Evolutionary conservation across 1,140 invertebrate species (phyloP).

Genomic region (Halictus rubicundus): DNA sequence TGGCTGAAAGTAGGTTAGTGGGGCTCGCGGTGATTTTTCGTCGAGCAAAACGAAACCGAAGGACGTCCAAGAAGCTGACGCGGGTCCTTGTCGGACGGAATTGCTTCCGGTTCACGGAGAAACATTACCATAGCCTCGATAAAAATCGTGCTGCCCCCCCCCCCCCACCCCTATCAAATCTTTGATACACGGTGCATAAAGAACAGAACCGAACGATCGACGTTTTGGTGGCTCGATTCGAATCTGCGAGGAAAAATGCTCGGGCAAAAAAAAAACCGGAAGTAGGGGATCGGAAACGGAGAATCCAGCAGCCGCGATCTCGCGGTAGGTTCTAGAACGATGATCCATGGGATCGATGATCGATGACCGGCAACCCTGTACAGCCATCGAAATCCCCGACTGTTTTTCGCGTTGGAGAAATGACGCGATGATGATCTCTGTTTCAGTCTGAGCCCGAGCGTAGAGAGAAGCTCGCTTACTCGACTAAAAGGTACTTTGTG

Average conservation of each 20-base stretch:
- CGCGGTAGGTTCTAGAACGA: neutral
- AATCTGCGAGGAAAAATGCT: no score
- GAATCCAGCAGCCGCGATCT: neutral
- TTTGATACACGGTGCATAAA: neutral
- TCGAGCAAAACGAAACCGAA: constrained; percentile 6
- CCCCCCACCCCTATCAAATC: no score
- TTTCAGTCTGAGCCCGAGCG: constrained; percentile 81
- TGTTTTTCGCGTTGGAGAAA: constrained; percentile 73
- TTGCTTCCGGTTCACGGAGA: neutral
- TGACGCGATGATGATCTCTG: constrained; percentile 80
- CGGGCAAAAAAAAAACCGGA: no score
- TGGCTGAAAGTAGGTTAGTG: constrained; percentile 34
- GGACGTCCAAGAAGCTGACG: constrained; percentile 21
- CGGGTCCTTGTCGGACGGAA: neutral
- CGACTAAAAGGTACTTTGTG: constrained; percentile 81
- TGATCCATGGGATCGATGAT: constrained; percentile 38
- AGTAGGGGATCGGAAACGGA: constrained; percentile 2
- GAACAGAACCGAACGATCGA: neutral
- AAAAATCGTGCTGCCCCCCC: no score
- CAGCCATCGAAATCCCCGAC: constrained; percentile 48
- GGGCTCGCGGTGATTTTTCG: constrained; percentile 28
- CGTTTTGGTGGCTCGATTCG: no score
- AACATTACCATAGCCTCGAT: neutral
- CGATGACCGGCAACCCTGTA: constrained; percentile 56
- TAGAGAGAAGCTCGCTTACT: constrained; percentile 80